Evolutionary conservation across 2,888 invertebrate genomes (phyloP).

Genomic region (Macrosiphum euphorbiae): DNA sequence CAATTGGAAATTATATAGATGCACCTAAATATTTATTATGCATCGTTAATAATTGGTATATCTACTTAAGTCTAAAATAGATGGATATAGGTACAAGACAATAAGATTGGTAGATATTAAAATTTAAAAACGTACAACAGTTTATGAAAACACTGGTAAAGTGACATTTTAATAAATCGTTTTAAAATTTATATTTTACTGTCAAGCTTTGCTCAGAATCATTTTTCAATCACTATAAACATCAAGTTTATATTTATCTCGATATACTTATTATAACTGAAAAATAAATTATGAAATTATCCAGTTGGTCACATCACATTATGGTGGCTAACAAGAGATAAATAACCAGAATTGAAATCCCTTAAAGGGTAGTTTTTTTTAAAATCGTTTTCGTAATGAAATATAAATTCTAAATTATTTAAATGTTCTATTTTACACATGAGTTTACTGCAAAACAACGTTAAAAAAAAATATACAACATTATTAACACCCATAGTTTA

Average conservation of each 20-base stretch:
- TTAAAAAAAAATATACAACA: background rate
- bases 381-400: background rate
- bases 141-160: too few relatives aligned
- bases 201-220: background rate
- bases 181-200: background rate
- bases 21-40: background rate
- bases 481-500: background rate
- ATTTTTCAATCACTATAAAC: background rate
- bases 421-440: background rate
- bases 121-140: background rate
- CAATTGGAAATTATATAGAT: background rate
- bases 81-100: background rate
- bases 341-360: background rate
- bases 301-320: background rate
- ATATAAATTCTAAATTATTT: background rate
- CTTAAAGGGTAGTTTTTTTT: background rate
- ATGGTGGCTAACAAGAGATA: background rate
- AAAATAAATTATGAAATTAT: background rate
- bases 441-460: background rate
- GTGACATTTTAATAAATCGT: background rate
- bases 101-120: background rate
- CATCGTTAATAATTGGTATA: background rate
- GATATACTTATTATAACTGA: background rate
- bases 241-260: background rate
- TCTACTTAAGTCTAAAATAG: background rate